A percentile compares a stretch with the other conserved stretches of the same genome.
These are phyloP conservation scores for Oreotragus oreotragus DNA, from an alignment of 2,113 vertebrate genomes.

Conservation along the genomic window DNA sequence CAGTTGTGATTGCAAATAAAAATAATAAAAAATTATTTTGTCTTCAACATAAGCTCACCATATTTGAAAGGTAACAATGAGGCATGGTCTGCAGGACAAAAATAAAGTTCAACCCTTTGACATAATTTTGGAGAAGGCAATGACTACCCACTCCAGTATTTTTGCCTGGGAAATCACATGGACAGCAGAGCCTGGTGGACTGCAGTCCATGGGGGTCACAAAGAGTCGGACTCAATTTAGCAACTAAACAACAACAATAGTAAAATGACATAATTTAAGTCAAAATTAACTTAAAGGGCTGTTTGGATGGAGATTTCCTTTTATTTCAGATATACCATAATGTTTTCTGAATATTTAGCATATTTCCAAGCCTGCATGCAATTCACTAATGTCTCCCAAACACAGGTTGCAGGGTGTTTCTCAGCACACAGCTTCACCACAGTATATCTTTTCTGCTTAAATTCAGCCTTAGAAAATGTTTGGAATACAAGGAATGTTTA, in stretches of 20 bases:
- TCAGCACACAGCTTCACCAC: not conserved
- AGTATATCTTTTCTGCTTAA: conserved; percentile 23
- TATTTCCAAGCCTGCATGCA: conserved; percentile 27
- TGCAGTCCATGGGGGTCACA: not conserved
- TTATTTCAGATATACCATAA: conserved; percentile 11
- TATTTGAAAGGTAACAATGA: not conserved
- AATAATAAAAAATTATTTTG: not conserved
- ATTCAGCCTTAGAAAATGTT: conserved; percentile 45
- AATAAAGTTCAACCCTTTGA: not conserved
- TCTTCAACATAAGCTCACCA: not conserved
- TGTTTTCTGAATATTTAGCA: not conserved
- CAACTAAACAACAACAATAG: not conserved
- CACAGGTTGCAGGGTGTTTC: not conserved
- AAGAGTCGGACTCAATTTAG: not conserved
- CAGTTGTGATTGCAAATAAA: conserved; percentile 48
- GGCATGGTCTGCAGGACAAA: not conserved
- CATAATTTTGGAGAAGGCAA: not conserved
- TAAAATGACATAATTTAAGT: not conserved
- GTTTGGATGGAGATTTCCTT: conserved; percentile 46
- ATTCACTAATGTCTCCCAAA: conserved; percentile 26
- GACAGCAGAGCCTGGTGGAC: not conserved
- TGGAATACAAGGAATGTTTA: conserved; percentile 54
- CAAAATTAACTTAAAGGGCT: not conserved
- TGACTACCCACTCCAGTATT: not conserved
- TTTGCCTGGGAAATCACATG: not conserved